phyloP scores from a whole-genome alignment of 2,888 invertebrate species.

The Diloba caeruleocephala region DNA sequence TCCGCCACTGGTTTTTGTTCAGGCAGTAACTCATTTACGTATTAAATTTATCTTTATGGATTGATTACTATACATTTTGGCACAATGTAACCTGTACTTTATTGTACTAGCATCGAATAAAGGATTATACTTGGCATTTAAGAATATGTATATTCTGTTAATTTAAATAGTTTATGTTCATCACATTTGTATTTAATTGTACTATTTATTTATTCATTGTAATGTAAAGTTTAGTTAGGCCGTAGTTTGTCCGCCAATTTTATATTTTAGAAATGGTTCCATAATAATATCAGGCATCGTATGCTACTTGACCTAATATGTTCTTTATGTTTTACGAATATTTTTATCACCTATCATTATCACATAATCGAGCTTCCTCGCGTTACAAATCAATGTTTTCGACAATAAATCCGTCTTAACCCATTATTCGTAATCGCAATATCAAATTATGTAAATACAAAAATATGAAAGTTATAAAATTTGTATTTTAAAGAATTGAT shows the following conservation, averaged over 20 bases:
- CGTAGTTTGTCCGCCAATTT: slow-evolving; percentile 27
- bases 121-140: slow-evolving; percentile 29
- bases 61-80: slow-evolving; percentile 2
- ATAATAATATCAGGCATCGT: slow-evolving; percentile 3
- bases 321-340: slow-evolving; percentile 7
- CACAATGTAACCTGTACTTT: slow-evolving; percentile 7
- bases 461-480: slow-evolving; percentile 15
- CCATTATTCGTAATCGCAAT: slow-evolving; percentile 59
- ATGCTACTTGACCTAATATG: slow-evolving; percentile 4
- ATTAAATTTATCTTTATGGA: neutral
- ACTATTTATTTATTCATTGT: slow-evolving; percentile 45
- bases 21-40: no score
- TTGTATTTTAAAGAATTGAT: slow-evolving; percentile 31
- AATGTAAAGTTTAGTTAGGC: slow-evolving; percentile 40
- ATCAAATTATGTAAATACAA: slow-evolving; percentile 62
- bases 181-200: slow-evolving; percentile 28
- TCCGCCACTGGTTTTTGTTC: no score
- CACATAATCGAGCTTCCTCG: slow-evolving; percentile 59
- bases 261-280: slow-evolving; percentile 24
- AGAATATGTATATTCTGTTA: slow-evolving; percentile 44
- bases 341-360: slow-evolving; percentile 7
- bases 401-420: slow-evolving; percentile 69
- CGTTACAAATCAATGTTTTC: slow-evolving; percentile 60
- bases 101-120: slow-evolving; percentile 26
- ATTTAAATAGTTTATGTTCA: slow-evolving; percentile 33